Evolutionary conservation across 2,797 vertebrate genomes (phyloP).

Genomic region (Gadopsis marmoratus): DNA sequence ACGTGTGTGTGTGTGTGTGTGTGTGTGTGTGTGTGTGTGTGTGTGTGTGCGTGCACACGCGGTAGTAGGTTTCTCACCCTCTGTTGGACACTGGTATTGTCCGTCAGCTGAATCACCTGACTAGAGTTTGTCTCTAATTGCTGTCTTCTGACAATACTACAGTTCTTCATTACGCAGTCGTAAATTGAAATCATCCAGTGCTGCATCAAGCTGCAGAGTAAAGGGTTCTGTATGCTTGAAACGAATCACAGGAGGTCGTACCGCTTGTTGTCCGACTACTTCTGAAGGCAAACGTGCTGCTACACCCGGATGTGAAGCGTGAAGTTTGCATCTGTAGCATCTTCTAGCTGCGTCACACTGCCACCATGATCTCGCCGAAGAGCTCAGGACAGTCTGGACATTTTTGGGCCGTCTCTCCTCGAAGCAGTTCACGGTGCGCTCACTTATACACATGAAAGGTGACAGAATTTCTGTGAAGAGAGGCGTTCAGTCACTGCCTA

Average conservation of each 20-base stretch:
- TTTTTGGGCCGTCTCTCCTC: background rate
- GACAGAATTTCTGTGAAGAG: background rate
- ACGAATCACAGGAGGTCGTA: background rate
- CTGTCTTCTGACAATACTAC: slow-evolving; percentile 55
- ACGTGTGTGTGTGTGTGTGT: slow-evolving; percentile 24
- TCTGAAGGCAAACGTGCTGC: slow-evolving; percentile 1
- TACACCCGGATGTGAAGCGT: background rate
- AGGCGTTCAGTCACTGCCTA: background rate
- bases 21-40: slow-evolving; percentile 24
- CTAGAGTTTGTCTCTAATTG: slow-evolving; percentile 45
- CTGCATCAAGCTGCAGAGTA: background rate
- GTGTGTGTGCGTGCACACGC: slow-evolving; percentile 30
- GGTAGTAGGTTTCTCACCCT: slow-evolving; percentile 29
- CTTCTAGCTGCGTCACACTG: background rate
- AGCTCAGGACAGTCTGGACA: background rate
- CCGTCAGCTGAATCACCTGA: slow-evolving; percentile 59
- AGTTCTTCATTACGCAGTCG: slow-evolving; percentile 14
- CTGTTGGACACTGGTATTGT: slow-evolving; percentile 43
- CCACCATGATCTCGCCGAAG: background rate
- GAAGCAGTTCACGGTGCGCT: background rate
- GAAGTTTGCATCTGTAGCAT: background rate
- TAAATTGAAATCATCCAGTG: slow-evolving; percentile 20
- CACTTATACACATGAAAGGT: background rate
- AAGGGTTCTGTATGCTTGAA: background rate
- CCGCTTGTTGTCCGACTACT: background rate